Evolutionary conservation across 2,888 invertebrate species (phyloP).

Genomic region (Eurois occulta): DNA sequence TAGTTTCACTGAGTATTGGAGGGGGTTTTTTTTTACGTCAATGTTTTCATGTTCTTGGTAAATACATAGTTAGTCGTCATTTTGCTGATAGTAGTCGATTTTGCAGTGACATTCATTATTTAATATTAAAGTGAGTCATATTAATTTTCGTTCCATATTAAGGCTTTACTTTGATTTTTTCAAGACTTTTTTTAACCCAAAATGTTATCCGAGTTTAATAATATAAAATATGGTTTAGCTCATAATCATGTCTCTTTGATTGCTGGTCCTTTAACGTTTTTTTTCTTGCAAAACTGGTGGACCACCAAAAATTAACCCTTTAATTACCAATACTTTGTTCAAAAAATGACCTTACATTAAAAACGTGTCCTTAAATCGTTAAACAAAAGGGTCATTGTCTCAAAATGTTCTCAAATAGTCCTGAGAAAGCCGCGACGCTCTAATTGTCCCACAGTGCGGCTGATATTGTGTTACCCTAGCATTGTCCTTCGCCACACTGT

Average conservation of each 20-base stretch:
- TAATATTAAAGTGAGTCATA: neutral
- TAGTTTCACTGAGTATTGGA: constrained; percentile 41
- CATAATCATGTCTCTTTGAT: neutral
- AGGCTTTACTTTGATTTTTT: neutral
- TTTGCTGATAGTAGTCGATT: neutral
- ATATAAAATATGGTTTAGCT: neutral
- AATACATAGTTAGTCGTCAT: neutral
- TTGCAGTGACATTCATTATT: neutral
- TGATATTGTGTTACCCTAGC: constrained; percentile 79
- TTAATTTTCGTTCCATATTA: neutral
- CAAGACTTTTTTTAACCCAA: neutral
- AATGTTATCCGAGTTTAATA: neutral
- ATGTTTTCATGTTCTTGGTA: neutral
- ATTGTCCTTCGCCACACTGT: constrained; percentile 78
- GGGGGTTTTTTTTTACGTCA: neutral
- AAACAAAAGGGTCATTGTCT: constrained; percentile 67
- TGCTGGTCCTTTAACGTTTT: neutral
- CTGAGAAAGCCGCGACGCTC: constrained; percentile 80
- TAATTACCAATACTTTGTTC: constrained; percentile 28
- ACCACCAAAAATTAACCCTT: neutral
- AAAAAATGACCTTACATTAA: constrained; percentile 44
- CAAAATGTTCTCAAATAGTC: constrained; percentile 64
- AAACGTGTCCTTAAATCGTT: constrained; percentile 54
- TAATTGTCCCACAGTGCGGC: constrained; percentile 80
- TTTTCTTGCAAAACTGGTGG: neutral